A percentile compares a stretch with the other conserved stretches of the same genome.
These are phyloP conservation scores for Ceratotherium simum DNA, from an alignment of 2,113 vertebrate genomes.

Conservation along the genomic window DNA sequence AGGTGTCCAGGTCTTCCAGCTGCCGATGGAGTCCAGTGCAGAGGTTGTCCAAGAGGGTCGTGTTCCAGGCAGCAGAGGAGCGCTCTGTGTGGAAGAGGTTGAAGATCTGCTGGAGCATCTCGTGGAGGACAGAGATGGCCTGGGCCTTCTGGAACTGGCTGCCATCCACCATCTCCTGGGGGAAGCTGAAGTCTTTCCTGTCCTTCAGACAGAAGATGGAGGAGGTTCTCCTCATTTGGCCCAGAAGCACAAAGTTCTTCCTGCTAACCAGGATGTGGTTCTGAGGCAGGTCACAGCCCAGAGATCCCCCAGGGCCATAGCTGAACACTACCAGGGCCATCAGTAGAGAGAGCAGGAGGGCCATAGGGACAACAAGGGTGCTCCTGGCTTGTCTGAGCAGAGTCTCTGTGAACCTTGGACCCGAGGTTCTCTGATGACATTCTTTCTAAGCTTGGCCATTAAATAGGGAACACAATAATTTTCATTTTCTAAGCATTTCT, in stretches of 20 bases:
- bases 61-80: no score
- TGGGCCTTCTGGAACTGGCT: background rate
- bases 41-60: background rate
- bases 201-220: background rate
- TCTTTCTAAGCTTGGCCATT: background rate
- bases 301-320: background rate
- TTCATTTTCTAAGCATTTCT: background rate
- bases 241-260: background rate
- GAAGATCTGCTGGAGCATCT: background rate
- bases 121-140: no score
- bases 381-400: background rate
- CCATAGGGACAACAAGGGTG: background rate
- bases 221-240: background rate
- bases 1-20: background rate
- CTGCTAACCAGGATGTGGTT: background rate
- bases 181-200: background rate
- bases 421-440: background rate
- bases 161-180: background rate
- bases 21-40: background rate
- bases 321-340: background rate
- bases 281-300: background rate
- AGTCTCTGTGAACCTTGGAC: rapidly evolving
- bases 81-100: background rate
- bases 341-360: background rate
- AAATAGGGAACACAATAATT: background rate